A percentile compares a stretch with the other conserved stretches of the same genome.
Evolutionary conservation across 2,888 invertebrate genomes (phyloP).

Genomic region (Cyclophora punctaria): DNA sequence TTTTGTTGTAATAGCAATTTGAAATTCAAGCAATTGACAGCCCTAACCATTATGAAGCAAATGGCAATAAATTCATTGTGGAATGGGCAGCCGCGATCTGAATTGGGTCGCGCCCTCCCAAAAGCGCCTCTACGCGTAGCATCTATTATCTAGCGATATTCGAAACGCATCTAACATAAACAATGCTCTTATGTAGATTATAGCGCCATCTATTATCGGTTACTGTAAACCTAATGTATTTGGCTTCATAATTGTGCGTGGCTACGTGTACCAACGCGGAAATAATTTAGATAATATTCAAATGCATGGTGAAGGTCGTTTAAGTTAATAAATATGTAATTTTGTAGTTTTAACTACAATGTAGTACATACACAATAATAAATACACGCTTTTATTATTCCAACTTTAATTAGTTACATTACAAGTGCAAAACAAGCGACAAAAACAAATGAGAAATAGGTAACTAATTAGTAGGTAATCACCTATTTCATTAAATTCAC

Average conservation of each 20-base stretch:
- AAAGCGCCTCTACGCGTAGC: slow-evolving; percentile 59
- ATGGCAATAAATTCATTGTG: slow-evolving; percentile 70
- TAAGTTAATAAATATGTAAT: slow-evolving; percentile 2
- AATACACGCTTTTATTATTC: no score
- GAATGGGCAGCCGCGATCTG: slow-evolving; percentile 59
- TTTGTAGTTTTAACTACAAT: no score
- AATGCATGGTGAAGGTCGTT: slow-evolving; percentile 58
- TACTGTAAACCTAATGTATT: slow-evolving; percentile 9
- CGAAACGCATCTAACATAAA: slow-evolving; percentile 43
- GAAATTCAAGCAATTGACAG: not conserved
- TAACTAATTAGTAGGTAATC: no score
- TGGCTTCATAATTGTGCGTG: slow-evolving; percentile 19
- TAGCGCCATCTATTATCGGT: slow-evolving; percentile 27
- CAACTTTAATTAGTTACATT: no score
- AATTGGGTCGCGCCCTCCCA: slow-evolving; percentile 69
- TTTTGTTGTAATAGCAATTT: no score
- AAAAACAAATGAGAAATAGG: no score
- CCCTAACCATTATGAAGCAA: slow-evolving; percentile 34
- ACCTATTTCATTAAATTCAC: no score
- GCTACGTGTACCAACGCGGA: slow-evolving; percentile 43
- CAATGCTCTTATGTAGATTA: slow-evolving; percentile 1
- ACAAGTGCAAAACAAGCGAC: no score
- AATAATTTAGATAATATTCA: slow-evolving; percentile 32
- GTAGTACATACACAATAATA: no score
- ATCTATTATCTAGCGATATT: slow-evolving; percentile 45